phyloP scores from a whole-genome alignment of 1,140 invertebrate genomes.

The Melanaphis sacchari region DNA sequence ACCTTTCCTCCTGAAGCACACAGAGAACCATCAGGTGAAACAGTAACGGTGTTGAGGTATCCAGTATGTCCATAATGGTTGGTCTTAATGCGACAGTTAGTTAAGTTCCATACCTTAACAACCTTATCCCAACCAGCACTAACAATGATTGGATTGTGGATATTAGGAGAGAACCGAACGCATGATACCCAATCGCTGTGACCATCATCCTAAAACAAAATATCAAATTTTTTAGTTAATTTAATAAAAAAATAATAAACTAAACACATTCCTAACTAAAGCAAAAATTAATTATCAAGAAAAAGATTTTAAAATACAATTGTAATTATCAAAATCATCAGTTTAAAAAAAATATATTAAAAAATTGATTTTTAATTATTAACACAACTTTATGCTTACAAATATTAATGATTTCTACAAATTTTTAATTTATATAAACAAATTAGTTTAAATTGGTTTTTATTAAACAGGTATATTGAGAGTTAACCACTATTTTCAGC shows the following conservation, averaged over 20 bases:
- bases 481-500: no score
- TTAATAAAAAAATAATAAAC: neutral
- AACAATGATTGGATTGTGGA: constrained; percentile 97
- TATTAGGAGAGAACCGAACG: constrained; percentile 98
- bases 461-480: no score
- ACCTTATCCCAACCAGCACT: constrained; percentile 98
- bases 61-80: constrained; percentile 97
- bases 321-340: no score
- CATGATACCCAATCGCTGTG: constrained; percentile 99
- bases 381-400: no score
- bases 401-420: no score
- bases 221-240: neutral
- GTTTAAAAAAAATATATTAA: no score
- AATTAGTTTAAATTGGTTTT: no score
- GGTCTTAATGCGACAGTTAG: constrained; percentile 98
- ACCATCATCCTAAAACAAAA: constrained; percentile 85
- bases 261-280: no score
- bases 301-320: no score
- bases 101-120: constrained; percentile 99
- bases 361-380: no score
- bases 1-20: constrained; percentile 98
- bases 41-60: constrained; percentile 98
- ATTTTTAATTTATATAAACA: no score
- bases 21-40: constrained; percentile 98
- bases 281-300: no score